Base-by-base conservation (phyloP, 2,888 invertebrate genomes). In the Boloria euphrosyne region DNA sequence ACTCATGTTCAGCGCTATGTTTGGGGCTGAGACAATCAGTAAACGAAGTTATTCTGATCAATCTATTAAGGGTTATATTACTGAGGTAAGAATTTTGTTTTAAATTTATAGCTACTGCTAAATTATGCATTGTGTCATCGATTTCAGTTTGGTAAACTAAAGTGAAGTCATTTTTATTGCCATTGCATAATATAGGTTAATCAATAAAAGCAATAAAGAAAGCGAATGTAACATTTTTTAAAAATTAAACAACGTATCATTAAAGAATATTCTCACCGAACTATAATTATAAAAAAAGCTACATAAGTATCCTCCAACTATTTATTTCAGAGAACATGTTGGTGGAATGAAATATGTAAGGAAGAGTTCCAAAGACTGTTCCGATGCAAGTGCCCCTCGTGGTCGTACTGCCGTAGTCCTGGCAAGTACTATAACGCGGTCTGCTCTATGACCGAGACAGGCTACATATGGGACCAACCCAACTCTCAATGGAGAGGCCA, bases 291-390 rank as follows among this genome's bases (percentile, higher is more conserved):
- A 10, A 38, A 27, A 27, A 27, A 27, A 1, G 31, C 10, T 1
- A 38, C 7, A 38, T 38, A 38, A n/a, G n/a, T n/a, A 1, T 38
- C 7, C 10, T 38, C 10, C 1, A 10, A 47, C 50, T 49, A 66
- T 62, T 51, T 54, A 66, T 89, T 92, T 59, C 84, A 97, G 97
- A 94, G 97, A 82, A 97, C 96, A 60, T 97, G 97, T 85, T 97
- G 97, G 97, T 97, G 97, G 96, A 97, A 97, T 85, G 97, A 98
- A 92, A 95, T 97, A 17, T 98, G 97, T 90, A 97, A 98, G 82
- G 97, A 97, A 82, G 97, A 97, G 86, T 97, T 97, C 81, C 97
- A 97, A 86, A 95, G 94, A 74, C 93, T 96, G 75, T 97, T 97
- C 85, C 94, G 96, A 68, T 98, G 97, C 89, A 96, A 96, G 80